phyloP scores from a whole-genome alignment of 2,113 vertebrate genomes.

The Eolophus roseicapilla region DNA sequence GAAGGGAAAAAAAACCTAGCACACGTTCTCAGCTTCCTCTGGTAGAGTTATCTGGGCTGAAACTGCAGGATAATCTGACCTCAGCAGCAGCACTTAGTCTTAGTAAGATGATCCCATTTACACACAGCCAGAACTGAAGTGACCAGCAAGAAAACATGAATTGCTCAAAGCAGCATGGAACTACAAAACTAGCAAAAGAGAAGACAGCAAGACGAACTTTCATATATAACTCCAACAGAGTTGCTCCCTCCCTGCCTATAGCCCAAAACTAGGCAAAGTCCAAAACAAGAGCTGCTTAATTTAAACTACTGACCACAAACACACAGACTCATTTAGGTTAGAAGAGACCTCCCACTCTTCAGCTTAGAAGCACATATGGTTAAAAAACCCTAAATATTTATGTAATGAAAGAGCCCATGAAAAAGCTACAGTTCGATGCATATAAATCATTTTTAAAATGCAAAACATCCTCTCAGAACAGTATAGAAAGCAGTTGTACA shows the following conservation, averaged over 20 bases:
- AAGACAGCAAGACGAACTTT: not conserved
- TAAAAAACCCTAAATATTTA: not conserved
- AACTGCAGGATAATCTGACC: not conserved
- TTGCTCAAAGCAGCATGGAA: not conserved
- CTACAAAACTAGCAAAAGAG: not conserved
- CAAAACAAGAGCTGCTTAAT: not conserved
- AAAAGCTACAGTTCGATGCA: accelerated
- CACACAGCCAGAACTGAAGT: not conserved
- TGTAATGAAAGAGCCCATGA: not conserved
- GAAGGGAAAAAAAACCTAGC: not conserved
- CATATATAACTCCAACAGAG: not conserved
- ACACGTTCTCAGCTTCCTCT: not conserved
- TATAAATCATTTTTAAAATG: accelerated
- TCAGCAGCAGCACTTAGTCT: not conserved
- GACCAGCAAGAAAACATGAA: not conserved
- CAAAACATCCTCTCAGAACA: not conserved
- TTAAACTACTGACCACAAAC: not conserved
- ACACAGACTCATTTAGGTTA: not conserved
- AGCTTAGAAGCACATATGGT: accelerated
- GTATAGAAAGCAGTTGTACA: not conserved
- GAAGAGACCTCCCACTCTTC: not conserved
- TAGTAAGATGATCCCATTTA: not conserved
- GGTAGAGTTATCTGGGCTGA: not conserved
- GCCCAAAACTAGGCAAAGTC: not conserved
- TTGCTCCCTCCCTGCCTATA: not conserved